Evolutionary conservation across 2,888 invertebrate species (phyloP).

Genomic region (Ichneumoninae sp.): DNA sequence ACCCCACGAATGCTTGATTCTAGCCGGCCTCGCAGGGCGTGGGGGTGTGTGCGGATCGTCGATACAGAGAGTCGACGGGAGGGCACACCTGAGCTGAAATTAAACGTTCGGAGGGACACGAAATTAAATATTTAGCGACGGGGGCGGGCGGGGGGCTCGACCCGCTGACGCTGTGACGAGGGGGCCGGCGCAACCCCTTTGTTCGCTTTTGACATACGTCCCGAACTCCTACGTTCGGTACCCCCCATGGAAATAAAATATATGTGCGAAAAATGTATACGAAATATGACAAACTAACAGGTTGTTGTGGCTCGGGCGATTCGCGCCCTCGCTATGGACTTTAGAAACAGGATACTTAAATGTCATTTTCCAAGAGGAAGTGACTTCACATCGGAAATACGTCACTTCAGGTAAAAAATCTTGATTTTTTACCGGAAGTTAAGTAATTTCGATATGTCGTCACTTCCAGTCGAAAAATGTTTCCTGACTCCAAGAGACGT

Average conservation of each 20-base stretch:
- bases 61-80: constrained; percentile 47
- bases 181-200: constrained; percentile 51
- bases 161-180: constrained; percentile 18
- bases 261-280: not conserved
- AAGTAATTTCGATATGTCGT: too few relatives aligned
- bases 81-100: constrained; percentile 81
- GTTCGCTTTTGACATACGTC: constrained; percentile 48
- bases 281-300: not conserved
- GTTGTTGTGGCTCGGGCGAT: not conserved
- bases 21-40: constrained; percentile 16
- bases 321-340: too few relatives aligned
- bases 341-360: too few relatives aligned
- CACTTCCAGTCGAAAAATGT: too few relatives aligned
- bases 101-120: constrained; percentile 80
- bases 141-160: constrained; percentile 58
- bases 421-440: too few relatives aligned
- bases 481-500: too few relatives aligned
- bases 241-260: constrained; percentile 20
- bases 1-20: constrained; percentile 13
- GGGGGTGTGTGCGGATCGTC: constrained; percentile 1
- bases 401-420: too few relatives aligned
- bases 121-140: constrained; percentile 83
- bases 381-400: too few relatives aligned
- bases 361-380: too few relatives aligned
- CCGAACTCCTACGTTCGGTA: constrained; percentile 31